phyloP scores from a whole-genome alignment of 2,888 invertebrate genomes.

The Ditula angustiorana region DNA sequence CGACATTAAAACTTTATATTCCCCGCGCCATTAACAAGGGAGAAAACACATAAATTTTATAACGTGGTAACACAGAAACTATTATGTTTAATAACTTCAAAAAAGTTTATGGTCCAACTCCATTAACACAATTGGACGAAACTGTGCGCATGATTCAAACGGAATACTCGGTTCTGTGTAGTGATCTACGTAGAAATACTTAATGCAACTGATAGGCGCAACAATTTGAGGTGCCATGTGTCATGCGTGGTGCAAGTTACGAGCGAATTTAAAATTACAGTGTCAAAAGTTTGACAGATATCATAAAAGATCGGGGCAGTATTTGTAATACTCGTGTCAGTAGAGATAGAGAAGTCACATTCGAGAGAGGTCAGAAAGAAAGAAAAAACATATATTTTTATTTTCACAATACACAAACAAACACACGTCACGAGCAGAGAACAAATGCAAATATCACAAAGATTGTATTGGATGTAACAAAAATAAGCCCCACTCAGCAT shows the following conservation, averaged over 20 bases:
- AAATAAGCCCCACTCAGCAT: too few relatives aligned
- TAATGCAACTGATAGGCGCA: slow-evolving; percentile 33
- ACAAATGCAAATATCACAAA: too few relatives aligned
- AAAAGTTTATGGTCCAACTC: not conserved
- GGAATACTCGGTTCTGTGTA: slow-evolving; percentile 8
- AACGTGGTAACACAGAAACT: not conserved
- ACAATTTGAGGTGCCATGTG: slow-evolving; percentile 36
- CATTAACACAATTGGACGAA: slow-evolving; percentile 35
- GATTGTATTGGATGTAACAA: too few relatives aligned
- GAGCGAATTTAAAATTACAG: not conserved
- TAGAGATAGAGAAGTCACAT: too few relatives aligned
- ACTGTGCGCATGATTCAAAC: slow-evolving; percentile 34
- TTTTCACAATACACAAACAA: too few relatives aligned
- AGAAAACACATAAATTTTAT: not conserved
- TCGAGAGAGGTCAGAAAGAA: too few relatives aligned
- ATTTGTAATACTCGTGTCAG: too few relatives aligned
- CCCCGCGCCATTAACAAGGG: slow-evolving; percentile 2
- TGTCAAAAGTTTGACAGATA: not conserved
- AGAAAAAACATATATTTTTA: too few relatives aligned
- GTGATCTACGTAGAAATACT: slow-evolving; percentile 26
- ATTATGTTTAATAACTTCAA: not conserved
- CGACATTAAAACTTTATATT: slow-evolving; percentile 12
- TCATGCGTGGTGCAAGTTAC: slow-evolving; percentile 8
- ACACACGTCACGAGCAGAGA: too few relatives aligned
- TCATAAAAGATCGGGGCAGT: too few relatives aligned